Conservation (phyloP, 2,888 invertebrate genomes). For the Frankliniella fusca region DNA sequence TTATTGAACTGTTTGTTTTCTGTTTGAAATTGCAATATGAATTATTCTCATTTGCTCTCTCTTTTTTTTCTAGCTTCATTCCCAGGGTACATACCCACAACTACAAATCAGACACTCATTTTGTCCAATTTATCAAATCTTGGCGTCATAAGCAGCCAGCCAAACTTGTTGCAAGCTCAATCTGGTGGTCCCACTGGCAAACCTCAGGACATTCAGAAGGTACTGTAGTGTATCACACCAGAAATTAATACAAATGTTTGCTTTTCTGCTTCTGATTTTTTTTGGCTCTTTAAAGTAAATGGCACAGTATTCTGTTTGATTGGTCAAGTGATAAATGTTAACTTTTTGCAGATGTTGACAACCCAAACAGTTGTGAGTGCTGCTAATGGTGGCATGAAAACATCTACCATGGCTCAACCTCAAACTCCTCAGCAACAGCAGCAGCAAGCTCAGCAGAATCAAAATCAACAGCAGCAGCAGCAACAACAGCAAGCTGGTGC, state of each 20-base stretch:
- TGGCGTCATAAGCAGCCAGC: slow-evolving; percentile 66
- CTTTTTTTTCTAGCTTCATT: slow-evolving; percentile 52
- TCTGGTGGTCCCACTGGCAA: slow-evolving; percentile 52
- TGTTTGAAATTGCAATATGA: too few species aligned
- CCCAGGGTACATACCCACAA: slow-evolving; percentile 75
- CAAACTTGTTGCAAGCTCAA: slow-evolving; percentile 61
- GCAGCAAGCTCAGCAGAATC: slow-evolving; percentile 42
- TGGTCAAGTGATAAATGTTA: neutral
- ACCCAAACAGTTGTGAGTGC: slow-evolving; percentile 15
- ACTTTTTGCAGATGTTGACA: neutral
- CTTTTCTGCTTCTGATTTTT: too few species aligned
- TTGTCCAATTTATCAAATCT: slow-evolving; percentile 58
- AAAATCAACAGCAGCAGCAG: slow-evolving; percentile 51
- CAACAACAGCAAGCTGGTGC: slow-evolving; percentile 49
- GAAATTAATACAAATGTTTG: too few species aligned
- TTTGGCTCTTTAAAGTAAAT: too few species aligned
- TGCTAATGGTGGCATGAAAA: slow-evolving; percentile 15
- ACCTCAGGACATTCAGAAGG: slow-evolving; percentile 64
- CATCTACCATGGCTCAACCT: slow-evolving; percentile 35
- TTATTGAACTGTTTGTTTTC: too few species aligned
- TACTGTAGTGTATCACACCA: slow-evolving; percentile 42
- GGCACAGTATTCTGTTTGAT: too few species aligned
- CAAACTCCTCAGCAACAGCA: slow-evolving; percentile 46
- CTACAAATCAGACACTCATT: slow-evolving; percentile 73
- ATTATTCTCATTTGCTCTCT: neutral